These are phyloP conservation scores for Limosa lapponica DNA, from an alignment of 2,797 vertebrate species.

Conservation along the genomic window DNA sequence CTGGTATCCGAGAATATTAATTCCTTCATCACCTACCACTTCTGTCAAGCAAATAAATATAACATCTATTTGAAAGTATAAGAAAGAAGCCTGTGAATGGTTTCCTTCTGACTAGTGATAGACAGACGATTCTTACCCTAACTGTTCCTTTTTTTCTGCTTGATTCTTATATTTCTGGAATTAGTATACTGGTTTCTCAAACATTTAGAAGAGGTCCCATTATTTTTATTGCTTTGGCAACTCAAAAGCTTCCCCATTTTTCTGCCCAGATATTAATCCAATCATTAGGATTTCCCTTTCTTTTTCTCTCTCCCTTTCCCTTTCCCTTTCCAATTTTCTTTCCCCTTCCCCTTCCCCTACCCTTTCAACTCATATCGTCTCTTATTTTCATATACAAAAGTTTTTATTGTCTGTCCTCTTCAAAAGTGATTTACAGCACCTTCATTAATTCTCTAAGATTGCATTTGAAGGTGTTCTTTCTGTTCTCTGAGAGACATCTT, in stretches of 20 bases:
- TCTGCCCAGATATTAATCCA: neutral
- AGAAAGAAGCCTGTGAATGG: neutral
- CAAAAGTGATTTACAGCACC: neutral
- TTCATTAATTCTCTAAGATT: neutral
- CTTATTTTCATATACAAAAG: neutral
- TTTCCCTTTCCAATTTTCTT: accelerated
- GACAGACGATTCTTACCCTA: neutral
- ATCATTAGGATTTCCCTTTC: neutral
- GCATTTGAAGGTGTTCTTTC: neutral
- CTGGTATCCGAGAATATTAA: neutral
- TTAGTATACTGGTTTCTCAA: neutral
- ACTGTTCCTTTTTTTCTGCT: neutral
- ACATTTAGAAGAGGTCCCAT: neutral
- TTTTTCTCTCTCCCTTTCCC: neutral
- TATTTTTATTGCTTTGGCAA: neutral
- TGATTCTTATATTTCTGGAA: neutral
- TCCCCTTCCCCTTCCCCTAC: neutral
- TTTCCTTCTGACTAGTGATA: neutral
- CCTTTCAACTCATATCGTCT: neutral
- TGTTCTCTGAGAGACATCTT: neutral
- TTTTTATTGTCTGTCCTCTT: neutral
- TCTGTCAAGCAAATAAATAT: neutral
- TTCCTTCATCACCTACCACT: neutral
- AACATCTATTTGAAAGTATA: neutral
- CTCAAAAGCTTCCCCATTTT: neutral